These are phyloP conservation scores for Heliocidaris tuberculata DNA, from an alignment of 35 echinoderm and acorn worm species.

Conservation along the genomic window DNA sequence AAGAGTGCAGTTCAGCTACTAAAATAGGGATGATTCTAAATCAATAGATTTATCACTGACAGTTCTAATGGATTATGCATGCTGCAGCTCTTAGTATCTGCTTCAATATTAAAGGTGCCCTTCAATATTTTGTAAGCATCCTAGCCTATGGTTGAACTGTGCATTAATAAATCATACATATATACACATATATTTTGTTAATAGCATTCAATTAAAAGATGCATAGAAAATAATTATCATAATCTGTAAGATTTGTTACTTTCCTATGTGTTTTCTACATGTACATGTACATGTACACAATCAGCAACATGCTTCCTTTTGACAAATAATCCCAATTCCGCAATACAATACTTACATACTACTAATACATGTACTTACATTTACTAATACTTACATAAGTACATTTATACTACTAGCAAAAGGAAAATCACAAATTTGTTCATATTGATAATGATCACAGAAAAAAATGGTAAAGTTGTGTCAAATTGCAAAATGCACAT, in stretches of 20 bases:
- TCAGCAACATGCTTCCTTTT: neutral
- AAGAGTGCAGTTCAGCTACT: slow-evolving; percentile 9
- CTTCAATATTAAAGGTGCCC: neutral
- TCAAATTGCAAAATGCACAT: no score
- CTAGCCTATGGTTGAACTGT: neutral
- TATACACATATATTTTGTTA: neutral
- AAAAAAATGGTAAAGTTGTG: no score
- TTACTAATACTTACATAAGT: no score
- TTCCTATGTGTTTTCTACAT: neutral
- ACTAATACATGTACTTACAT: no score
- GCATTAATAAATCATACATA: neutral
- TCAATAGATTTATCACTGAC: slow-evolving; percentile 13
- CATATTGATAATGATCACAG: no score
- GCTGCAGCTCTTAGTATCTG: neutral
- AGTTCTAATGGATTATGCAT: slow-evolving; percentile 11
- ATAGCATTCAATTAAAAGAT: neutral
- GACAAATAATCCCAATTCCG: no score
- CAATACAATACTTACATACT: no score
- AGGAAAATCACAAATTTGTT: no score
- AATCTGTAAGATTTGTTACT: neutral
- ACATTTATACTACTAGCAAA: no score
- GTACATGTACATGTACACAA: neutral
- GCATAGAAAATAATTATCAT: neutral
- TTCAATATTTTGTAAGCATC: neutral
- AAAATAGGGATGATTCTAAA: slow-evolving; percentile 12